These are phyloP conservation scores for Masticophis lateralis DNA, from an alignment of 2,797 vertebrate species.

Conservation along the genomic window DNA sequence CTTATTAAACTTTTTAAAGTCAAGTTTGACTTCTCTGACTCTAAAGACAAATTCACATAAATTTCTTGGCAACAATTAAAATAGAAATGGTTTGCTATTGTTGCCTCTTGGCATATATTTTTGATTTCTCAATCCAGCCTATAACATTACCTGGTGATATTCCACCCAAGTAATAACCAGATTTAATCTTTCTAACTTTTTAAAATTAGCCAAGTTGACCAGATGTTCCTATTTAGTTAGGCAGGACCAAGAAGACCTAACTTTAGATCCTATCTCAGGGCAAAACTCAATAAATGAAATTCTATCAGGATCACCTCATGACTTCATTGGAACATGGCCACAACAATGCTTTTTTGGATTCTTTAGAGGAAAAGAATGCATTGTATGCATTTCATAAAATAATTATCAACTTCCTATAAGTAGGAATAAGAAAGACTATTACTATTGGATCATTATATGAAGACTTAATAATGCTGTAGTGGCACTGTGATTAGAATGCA, in stretches of 20 bases:
- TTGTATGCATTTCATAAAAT: background rate
- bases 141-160: background rate
- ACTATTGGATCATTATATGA: background rate
- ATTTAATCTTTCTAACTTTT: background rate
- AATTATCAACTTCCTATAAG: background rate
- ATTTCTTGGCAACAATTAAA: background rate
- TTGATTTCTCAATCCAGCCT: background rate
- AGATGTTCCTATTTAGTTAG: background rate
- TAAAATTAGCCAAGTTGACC: background rate
- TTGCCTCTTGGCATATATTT: background rate
- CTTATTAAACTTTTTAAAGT: background rate
- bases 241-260: background rate
- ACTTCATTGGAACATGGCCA: background rate
- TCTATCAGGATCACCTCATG: background rate
- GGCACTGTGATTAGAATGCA: background rate
- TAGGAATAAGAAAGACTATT: slow-evolving; percentile 1
- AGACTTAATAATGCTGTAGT: background rate
- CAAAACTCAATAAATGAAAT: background rate
- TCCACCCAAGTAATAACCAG: background rate
- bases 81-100: background rate
- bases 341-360: background rate
- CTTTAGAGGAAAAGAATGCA: background rate
- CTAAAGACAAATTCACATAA: background rate
- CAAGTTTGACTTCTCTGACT: background rate
- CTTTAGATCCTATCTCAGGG: background rate